A percentile compares a stretch with the other conserved stretches of the same genome.
Conservation (phyloP, 2,888 invertebrate species). For the Polia nebulosa region DNA sequence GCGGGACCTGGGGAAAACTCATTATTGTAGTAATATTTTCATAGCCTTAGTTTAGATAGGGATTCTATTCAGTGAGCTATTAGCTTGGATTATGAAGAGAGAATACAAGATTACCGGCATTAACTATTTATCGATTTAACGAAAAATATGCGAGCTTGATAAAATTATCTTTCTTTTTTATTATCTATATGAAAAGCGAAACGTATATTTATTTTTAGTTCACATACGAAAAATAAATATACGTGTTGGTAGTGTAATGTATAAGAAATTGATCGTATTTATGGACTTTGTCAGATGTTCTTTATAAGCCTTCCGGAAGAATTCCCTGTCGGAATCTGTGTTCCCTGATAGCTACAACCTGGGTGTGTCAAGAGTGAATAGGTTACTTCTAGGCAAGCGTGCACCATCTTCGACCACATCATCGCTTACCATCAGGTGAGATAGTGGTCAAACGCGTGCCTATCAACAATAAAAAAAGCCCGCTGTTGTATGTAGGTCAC, state of each 20-base stretch:
- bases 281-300: background rate
- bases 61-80: slow-evolving; percentile 52
- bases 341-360: too few relatives aligned
- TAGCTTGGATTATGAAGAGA: slow-evolving; percentile 43
- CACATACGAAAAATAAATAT: slow-evolving; percentile 35
- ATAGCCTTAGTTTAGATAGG: slow-evolving; percentile 46
- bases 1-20: slow-evolving; percentile 34
- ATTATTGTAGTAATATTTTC: slow-evolving; percentile 59
- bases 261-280: background rate
- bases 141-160: slow-evolving; percentile 23
- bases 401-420: too few relatives aligned
- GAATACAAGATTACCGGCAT: slow-evolving; percentile 51
- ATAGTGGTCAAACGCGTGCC: too few relatives aligned
- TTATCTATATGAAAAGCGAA: too few relatives aligned
- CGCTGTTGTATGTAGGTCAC: too few relatives aligned
- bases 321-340: too few relatives aligned
- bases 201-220: too few relatives aligned
- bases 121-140: slow-evolving; percentile 40
- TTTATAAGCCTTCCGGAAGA: too few relatives aligned
- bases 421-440: too few relatives aligned
- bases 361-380: too few relatives aligned
- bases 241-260: background rate
- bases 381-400: too few relatives aligned
- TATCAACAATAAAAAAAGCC: too few relatives aligned
- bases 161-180: slow-evolving; percentile 18